These are phyloP conservation scores for Drosophila punjabiensis DNA, from an alignment of 1,140 invertebrate species.

Conservation along the genomic window DNA sequence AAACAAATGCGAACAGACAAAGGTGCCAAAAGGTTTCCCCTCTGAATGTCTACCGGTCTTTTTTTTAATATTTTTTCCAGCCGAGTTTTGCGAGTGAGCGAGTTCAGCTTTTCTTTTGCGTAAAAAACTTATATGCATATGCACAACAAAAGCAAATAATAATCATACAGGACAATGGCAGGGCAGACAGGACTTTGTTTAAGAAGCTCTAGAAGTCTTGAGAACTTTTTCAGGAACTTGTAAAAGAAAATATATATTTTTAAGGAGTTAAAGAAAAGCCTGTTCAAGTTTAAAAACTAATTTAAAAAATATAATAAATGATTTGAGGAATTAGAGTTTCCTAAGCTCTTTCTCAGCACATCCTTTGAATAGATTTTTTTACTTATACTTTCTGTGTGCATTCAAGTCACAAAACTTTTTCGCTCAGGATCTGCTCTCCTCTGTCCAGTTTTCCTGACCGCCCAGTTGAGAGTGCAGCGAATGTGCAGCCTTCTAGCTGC, in stretches of 20 bases:
- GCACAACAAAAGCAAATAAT: constrained; percentile 51
- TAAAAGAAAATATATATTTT: not conserved
- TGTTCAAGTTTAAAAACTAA: not conserved
- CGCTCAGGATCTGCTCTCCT: constrained; percentile 22
- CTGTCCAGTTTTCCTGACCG: constrained; percentile 57
- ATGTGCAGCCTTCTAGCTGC: constrained; percentile 47
- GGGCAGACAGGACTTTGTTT: not conserved
- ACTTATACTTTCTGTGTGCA: constrained; percentile 17
- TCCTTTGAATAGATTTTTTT: constrained; percentile 2
- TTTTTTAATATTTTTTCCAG: constrained; percentile 70
- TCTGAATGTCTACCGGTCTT: constrained; percentile 18
- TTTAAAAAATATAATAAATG: not conserved
- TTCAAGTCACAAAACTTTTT: constrained; percentile 13
- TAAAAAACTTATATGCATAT: constrained; percentile 60
- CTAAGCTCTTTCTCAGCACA: not conserved
- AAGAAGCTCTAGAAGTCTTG: not conserved
- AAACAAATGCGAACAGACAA: constrained; percentile 78
- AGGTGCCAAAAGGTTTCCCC: constrained; percentile 76
- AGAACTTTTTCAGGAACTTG: not conserved
- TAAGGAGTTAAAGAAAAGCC: not conserved
- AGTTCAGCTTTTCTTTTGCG: constrained; percentile 57
- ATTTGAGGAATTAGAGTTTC: not conserved
- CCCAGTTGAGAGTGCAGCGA: constrained; percentile 73
- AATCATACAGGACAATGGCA: constrained; percentile 46
- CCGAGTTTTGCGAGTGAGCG: constrained; percentile 37